These are phyloP conservation scores for Cheiracanthium punctorium DNA, from an alignment of 2,888 invertebrate genomes.

Conservation along the genomic window DNA sequence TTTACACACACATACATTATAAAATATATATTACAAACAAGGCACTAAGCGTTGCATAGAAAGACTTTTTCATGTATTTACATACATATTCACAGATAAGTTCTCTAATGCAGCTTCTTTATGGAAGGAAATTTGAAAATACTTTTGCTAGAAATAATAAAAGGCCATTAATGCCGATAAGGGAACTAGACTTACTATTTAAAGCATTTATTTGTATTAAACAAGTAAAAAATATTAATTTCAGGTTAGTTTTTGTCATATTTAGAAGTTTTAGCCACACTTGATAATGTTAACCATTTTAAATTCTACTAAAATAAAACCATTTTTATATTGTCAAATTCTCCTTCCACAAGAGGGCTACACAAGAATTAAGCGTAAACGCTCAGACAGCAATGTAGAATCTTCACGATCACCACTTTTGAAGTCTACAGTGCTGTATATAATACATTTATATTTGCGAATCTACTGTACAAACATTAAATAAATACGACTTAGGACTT, in stretches of 20 bases:
- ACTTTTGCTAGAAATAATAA: no score
- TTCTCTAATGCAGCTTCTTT: conserved; percentile 27
- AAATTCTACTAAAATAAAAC: no score
- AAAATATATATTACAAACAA: conserved; percentile 61
- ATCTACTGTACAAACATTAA: conserved; percentile 47
- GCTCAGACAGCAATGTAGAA: background rate
- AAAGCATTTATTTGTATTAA: no score
- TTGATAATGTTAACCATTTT: no score
- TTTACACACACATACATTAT: conserved; percentile 37
- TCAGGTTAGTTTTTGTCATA: no score
- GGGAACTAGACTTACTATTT: no score
- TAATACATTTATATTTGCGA: conserved; percentile 14
- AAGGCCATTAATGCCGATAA: no score
- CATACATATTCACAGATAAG: conserved; percentile 55
- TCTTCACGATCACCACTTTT: background rate
- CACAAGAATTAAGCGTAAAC: background rate
- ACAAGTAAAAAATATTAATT: no score
- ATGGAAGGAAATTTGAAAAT: conserved; percentile 21
- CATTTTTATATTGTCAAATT: no score
- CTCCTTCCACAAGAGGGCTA: background rate
- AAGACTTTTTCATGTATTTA: conserved; percentile 41
- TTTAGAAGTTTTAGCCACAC: no score
- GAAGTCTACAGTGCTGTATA: background rate
- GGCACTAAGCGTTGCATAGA: conserved; percentile 58
- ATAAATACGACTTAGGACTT: conserved; percentile 65